Evolutionary conservation across 2,113 vertebrate genomes (phyloP).

Genomic region (Pituophis catenifer): DNA sequence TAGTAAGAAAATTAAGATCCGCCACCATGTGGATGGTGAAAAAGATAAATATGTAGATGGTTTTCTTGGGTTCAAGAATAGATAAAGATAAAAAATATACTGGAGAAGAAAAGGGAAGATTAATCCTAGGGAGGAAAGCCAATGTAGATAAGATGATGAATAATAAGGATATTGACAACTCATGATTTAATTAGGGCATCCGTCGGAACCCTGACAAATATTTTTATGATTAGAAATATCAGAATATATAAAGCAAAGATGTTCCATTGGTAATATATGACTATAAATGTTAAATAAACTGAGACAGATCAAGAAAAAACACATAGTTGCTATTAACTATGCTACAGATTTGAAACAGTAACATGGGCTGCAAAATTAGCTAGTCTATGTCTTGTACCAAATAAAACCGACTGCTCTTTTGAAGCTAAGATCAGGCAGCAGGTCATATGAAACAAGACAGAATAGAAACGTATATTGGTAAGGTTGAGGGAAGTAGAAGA

Average conservation of each 20-base stretch:
- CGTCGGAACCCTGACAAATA: no score
- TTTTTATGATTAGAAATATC: neutral
- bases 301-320: neutral
- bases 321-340: neutral
- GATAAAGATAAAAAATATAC: neutral
- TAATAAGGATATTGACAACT: neutral
- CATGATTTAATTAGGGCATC: no score
- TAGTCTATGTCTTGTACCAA: neutral
- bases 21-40: neutral
- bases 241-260: neutral
- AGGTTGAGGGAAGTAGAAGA: neutral
- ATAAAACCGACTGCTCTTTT: neutral
- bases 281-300: neutral
- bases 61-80: neutral
- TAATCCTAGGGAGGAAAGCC: neutral
- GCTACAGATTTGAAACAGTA: neutral
- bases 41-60: neutral
- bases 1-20: neutral
- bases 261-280: neutral
- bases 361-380: neutral
- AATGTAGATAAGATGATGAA: neutral
- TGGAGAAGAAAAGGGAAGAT: neutral
- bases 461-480: neutral
- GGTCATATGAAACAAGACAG: neutral
- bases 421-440: neutral